phyloP scores from a whole-genome alignment of 2,888 invertebrate species.

The Saturnia pavonia region DNA sequence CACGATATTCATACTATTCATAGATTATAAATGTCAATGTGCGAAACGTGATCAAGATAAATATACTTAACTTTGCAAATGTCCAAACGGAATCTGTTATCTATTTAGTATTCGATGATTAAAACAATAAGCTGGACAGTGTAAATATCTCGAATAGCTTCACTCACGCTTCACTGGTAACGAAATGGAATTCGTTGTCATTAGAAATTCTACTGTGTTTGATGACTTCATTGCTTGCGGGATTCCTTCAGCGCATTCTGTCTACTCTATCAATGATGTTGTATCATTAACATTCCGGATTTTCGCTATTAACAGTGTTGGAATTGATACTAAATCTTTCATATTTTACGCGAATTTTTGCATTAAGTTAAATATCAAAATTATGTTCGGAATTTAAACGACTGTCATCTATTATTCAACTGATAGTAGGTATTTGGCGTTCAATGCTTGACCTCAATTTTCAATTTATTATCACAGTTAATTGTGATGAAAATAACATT shows the following conservation, averaged over 20 bases:
- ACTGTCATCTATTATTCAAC: constrained; percentile 21
- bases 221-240: constrained; percentile 73
- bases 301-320: constrained; percentile 38
- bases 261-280: constrained; percentile 39
- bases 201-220: constrained; percentile 74
- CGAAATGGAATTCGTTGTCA: constrained; percentile 77
- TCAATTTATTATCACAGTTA: constrained; percentile 45
- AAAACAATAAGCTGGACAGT: constrained; percentile 59
- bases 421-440: constrained; percentile 16
- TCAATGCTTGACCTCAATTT: constrained; percentile 23
- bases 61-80: background rate
- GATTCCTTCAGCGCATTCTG: constrained; percentile 60
- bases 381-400: constrained; percentile 23
- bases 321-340: constrained; percentile 45
- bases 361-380: constrained; percentile 22
- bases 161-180: constrained; percentile 75
- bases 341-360: constrained; percentile 35
- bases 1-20: background rate
- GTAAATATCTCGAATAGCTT: constrained; percentile 69
- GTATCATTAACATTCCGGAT: constrained; percentile 35
- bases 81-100: background rate
- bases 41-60: background rate
- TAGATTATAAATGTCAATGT: background rate
- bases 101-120: constrained; percentile 42
- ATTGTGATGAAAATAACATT: constrained; percentile 50